Percentiles rank a stretch among this genome's conserved stretches.
Evolutionary conservation across 2,113 vertebrate species (phyloP).

Genomic region (Antennarius striatus): DNA sequence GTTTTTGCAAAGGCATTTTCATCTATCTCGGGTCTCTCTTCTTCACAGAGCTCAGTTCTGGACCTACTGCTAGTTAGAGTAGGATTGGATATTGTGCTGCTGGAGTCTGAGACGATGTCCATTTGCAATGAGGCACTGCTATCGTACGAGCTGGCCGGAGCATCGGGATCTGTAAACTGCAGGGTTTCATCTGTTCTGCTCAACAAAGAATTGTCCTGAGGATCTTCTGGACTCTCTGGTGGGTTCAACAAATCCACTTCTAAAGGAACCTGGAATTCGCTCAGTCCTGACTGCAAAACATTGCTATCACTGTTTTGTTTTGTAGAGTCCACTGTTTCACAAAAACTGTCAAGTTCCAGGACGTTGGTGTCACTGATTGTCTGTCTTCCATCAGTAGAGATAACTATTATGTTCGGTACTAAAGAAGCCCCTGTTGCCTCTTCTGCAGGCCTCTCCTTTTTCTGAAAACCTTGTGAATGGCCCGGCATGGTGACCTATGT

Average conservation of each 20-base stretch:
- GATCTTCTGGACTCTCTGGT: slow-evolving; percentile 25
- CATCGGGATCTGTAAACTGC: neutral
- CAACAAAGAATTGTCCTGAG: slow-evolving; percentile 7
- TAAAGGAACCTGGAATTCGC: slow-evolving; percentile 6
- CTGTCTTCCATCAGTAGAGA: neutral
- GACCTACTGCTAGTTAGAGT: neutral
- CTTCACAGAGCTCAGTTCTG: slow-evolving; percentile 6
- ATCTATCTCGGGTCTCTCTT: slow-evolving; percentile 3
- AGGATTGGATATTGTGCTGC: slow-evolving; percentile 31
- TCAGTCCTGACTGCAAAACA: slow-evolving; percentile 5
- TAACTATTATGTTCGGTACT: slow-evolving; percentile 14
- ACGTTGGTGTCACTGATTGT: neutral
- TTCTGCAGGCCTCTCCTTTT: neutral
- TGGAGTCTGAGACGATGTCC: slow-evolving; percentile 27
- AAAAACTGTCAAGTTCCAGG: slow-evolving; percentile 46
- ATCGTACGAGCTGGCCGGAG: neutral
- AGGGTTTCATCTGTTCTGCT: neutral
- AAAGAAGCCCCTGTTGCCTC: slow-evolving; percentile 4
- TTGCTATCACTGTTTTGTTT: neutral
- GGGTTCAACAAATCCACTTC: slow-evolving; percentile 58
- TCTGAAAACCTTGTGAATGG: slow-evolving; percentile 13
- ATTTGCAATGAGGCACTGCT: neutral
- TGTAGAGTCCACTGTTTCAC: neutral
- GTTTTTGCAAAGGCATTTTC: slow-evolving; percentile 12
- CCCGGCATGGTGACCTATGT: slow-evolving; percentile 47